Evolutionary conservation across 2,113 vertebrate genomes (phyloP), one percentile per base, ranked within the genome.

Genomic region (Psittacula cyanocephala): DNA sequence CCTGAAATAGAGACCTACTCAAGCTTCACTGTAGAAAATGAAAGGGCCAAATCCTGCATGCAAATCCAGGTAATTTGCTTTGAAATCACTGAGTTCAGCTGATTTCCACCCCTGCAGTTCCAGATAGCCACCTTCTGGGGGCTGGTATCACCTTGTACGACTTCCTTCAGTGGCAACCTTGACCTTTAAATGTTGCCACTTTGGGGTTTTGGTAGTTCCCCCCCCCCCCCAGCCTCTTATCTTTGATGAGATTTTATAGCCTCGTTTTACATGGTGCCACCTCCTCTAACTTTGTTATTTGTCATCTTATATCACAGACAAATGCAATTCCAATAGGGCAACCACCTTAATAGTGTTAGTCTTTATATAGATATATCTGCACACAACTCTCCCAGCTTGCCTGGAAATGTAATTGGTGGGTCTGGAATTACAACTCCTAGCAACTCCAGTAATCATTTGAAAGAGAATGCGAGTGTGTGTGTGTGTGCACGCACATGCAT

Each of bases 271-370:
- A 90, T 93, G 94, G 96, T 98, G 95, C 95, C 91, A 96, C 90
- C 87, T 97, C 92, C n/a, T 16, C 86, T 97, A 97, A 97, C 91
- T 91, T 94, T 80, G 83, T 97, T 97, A 98, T 97, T 97, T 97
- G 94, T 96, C 96, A 98, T 97, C 93, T 97, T 97, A 91, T 92
- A 98, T 96, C 91, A 97, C 95, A 97, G 95, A 95, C 85, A 98
- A 98, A 98, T 94, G 81, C 85, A 97, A 97, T 98, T 98, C 95
- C 94, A 97, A 94, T 91, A 97, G 95, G 81, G 81, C 95, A 97
- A 93, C 84, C 2, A 10, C 80, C 94, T 94, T 98, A 97, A 97
- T 81, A 94, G 76, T 41, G 88, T 98, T 97, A 97, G 91, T 85
- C 95, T 95, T 93, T 97, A 97, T 97, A 96, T 68, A 97, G 95